Evolutionary conservation across 2,888 invertebrate genomes (phyloP).

Genomic region (Andrena bucephala): DNA sequence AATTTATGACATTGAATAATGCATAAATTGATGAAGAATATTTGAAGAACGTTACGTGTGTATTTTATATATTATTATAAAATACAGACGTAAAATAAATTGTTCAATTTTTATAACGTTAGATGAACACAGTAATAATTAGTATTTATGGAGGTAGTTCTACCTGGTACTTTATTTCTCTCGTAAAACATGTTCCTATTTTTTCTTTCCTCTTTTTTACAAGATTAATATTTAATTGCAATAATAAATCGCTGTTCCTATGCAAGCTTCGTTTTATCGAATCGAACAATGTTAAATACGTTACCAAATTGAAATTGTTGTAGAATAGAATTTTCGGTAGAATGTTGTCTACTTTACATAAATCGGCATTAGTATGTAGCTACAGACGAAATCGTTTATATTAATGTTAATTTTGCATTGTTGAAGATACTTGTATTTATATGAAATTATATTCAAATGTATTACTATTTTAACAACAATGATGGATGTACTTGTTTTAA

Average conservation of each 20-base stretch:
- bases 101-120: not conserved
- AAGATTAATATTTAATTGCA: constrained; percentile 46
- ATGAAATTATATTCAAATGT: not conserved
- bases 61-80: not conserved
- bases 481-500: constrained; percentile 7
- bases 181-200: constrained; percentile 62
- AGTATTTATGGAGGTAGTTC: constrained; percentile 11
- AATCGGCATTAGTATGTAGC: not conserved
- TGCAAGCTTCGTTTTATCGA: constrained; percentile 17
- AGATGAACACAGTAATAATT: not conserved
- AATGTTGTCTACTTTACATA: not conserved
- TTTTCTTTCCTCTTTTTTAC: constrained; percentile 15
- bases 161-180: constrained; percentile 10
- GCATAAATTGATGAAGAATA: no score
- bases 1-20: no score
- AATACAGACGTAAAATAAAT: not conserved
- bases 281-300: not conserved
- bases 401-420: not conserved
- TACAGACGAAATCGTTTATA: not conserved
- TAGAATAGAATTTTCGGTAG: not conserved
- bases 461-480: constrained; percentile 31
- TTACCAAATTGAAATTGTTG: not conserved
- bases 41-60: not conserved
- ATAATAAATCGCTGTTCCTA: constrained; percentile 66
- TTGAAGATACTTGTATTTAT: constrained; percentile 17